Base-by-base conservation (phyloP, 2,888 invertebrate genomes). In the Thereva nobilitata region DNA sequence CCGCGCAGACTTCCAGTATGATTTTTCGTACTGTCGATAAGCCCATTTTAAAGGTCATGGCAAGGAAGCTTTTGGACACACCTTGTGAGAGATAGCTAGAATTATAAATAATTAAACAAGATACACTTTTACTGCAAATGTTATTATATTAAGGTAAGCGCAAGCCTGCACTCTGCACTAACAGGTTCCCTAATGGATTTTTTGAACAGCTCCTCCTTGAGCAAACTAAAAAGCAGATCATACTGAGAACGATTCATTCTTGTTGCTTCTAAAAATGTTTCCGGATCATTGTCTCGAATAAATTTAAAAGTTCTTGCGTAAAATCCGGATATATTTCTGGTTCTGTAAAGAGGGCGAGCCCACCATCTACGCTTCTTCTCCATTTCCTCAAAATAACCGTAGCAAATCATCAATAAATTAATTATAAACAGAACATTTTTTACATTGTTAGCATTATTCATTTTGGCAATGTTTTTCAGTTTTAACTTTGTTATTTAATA, bases 1-100 rank as follows among this genome's bases (percentile, higher is more conserved):
- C 47, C 4, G 41, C 35, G 23, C 61, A 59, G 4, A 66, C 63
- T 7, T 68, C 66, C 3, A 52, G 4, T 10, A 68, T 63, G 10
- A 63, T 66, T 52, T 40, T 40, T 37, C 55, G 41, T 5, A 50
- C 64, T 4, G 66, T 68, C n/a, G 38, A n/a, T 37, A 8, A 41
- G 4, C 68, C 63, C 4, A 68, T 44, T 52, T 66, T 68, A 53
- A 47, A 66, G 10, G 8, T 34, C 40, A 1, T 41, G 9, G 55
- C 23, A n/a, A 47, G 45, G 8, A 12, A 7, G 8, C 52, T 8
- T 10, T 7, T 9, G 4, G 56, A 23, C 5, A 12, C 37, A 23
- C 56, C 63, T 41, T 63, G 56, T 4, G 56, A 12, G 3, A 61
- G 34, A 45, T 52, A 67, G 4, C 61, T 67, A 42, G 9, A 66